Base-by-base conservation (phyloP, 2,888 invertebrate genomes). In the Pyralis farinalis region DNA sequence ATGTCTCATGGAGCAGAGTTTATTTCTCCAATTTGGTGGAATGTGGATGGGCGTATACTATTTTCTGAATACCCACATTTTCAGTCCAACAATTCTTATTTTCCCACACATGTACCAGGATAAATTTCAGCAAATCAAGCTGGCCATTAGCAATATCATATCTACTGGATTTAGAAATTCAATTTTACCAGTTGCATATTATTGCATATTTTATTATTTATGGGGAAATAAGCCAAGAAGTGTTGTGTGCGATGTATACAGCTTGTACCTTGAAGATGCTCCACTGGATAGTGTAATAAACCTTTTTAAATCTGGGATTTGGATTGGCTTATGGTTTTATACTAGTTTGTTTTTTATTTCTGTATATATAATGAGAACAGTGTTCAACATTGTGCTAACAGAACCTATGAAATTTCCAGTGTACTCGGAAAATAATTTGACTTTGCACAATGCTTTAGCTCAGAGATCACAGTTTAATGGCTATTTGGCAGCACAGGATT, bases 401-500 rank as follows among this genome's bases (percentile, higher is more conserved):
- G 93, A 95, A 76, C 92, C 92, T 49, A 84, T 93, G 63, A 79
- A 90, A 30, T 94, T 95, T 69, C 90, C 91, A 1, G 89, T 95
- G 49, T 90, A 90, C 47, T 82, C 87, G 33, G 75, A 83, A 3
- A 71, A 58, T 32, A 71, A 64, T 36, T 58, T 93, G 0, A 91
- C 91, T 0, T 71, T 96, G 10, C 83, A 90, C 28, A 91, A 92
- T 49, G 94, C 92, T 12, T 68, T 96, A 11, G 81, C 87, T 1
- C 90, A 91, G 42, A 90, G 91, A 40, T 85, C 92, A 35, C 93
- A 94, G 6, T 92, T 95, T 37, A 90, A 94, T 47, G 94, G 94
- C 68, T 93, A 94, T 63, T 81, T 97, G 40, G 96, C 94, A 4
- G 95, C 93, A 46, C 87, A 93, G 45, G 96, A 96, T 71, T 86